Evolutionary conservation across 2,797 vertebrate species (phyloP).

Genomic region (Gymnoscopelus microlampas): DNA sequence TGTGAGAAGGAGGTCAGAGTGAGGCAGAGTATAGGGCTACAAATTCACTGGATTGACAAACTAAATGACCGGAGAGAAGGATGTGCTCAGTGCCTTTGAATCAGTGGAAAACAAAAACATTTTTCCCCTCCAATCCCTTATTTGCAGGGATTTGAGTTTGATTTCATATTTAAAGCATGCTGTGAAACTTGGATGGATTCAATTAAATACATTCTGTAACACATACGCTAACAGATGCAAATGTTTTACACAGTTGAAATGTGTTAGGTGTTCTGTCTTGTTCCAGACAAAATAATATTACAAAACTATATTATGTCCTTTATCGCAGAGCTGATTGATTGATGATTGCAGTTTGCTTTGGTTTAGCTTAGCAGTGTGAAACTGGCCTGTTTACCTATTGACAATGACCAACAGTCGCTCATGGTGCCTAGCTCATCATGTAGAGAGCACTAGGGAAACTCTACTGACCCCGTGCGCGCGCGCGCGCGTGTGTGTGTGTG

Average conservation of each 20-base stretch:
- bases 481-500: not conserved
- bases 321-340: not conserved
- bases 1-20: conserved; percentile 44
- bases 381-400: not conserved
- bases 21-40: conserved; percentile 8
- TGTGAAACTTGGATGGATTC: not conserved
- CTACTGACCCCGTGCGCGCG: conserved; percentile 22
- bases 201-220: not conserved
- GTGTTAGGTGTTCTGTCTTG: not conserved
- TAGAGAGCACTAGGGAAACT: conserved; percentile 31
- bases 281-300: not conserved
- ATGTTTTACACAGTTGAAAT: not conserved
- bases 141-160: not conserved
- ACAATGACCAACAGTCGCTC: conserved; percentile 23
- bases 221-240: not conserved
- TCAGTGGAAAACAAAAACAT: not conserved
- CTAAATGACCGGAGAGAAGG: conserved; percentile 20
- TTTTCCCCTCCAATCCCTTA: not conserved
- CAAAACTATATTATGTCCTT: not conserved
- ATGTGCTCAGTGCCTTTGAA: not conserved
- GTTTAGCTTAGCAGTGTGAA: conserved; percentile 19
- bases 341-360: conserved; percentile 8
- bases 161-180: not conserved
- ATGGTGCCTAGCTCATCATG: conserved; percentile 12
- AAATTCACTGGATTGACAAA: conserved; percentile 3